phyloP scores from a whole-genome alignment of 2,113 vertebrate species.

The Apodemus speciosus region DNA sequence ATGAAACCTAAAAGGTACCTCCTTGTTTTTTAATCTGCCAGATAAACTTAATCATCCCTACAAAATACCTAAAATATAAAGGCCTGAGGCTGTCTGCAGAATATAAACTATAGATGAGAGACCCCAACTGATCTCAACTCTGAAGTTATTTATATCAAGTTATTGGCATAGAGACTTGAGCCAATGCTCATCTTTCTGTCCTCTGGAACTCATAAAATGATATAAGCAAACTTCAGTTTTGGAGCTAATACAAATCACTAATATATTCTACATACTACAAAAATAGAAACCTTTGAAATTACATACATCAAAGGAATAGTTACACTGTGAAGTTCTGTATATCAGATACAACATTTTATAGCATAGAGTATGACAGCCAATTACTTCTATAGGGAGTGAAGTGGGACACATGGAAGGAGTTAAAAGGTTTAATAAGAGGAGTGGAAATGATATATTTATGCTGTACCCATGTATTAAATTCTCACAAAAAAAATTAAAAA shows the following conservation, averaged over 20 bases:
- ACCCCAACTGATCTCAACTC: not conserved
- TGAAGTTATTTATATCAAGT: not conserved
- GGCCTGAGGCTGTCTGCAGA: fast-evolving
- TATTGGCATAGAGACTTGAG: not conserved
- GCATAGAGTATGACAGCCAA: not conserved
- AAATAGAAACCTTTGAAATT: not conserved
- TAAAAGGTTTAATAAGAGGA: not conserved
- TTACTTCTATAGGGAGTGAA: not conserved
- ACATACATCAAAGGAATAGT: not conserved
- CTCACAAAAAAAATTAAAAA: not conserved
- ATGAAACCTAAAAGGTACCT: not conserved
- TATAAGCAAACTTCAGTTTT: not conserved
- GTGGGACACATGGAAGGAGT: not conserved
- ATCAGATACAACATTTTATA: not conserved
- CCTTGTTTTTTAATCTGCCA: not conserved
- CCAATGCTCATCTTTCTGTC: not conserved
- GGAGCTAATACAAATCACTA: not conserved
- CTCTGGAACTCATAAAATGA: not conserved
- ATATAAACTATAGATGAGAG: not conserved
- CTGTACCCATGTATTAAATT: not conserved
- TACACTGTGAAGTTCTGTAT: not conserved
- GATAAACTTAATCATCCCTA: fast-evolving
- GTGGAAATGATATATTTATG: not conserved
- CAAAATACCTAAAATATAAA: fast-evolving
- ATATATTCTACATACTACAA: not conserved